Evolutionary conservation across 2,797 vertebrate species (phyloP).

Genomic region (Phataginus tricuspis): DNA sequence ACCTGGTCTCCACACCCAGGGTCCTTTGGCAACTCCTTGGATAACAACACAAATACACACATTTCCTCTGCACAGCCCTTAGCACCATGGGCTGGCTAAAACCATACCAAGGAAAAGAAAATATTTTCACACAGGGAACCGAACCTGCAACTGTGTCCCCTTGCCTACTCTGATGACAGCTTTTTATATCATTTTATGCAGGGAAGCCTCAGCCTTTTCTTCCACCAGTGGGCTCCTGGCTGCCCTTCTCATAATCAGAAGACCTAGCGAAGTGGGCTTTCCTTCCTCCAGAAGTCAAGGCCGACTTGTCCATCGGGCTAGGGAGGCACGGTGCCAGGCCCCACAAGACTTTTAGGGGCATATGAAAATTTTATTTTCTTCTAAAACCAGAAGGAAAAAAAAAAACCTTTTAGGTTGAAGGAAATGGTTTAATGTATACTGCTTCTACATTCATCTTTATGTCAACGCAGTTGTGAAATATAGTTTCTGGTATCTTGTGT

Average conservation of each 20-base stretch:
- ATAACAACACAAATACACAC: rapidly evolving
- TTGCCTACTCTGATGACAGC: neutral
- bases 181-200: rapidly evolving
- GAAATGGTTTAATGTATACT: neutral
- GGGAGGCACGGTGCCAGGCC: neutral
- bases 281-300: neutral
- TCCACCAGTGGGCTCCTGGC: neutral
- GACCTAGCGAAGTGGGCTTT: neutral
- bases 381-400: neutral
- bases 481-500: neutral
- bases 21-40: neutral
- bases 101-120: neutral
- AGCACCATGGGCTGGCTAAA: neutral
- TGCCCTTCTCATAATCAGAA: neutral
- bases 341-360: neutral
- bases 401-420: neutral
- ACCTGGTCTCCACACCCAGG: neutral
- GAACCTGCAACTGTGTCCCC: neutral
- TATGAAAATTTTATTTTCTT: neutral
- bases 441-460: neutral
- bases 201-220: neutral
- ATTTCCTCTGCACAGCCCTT: neutral
- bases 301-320: rapidly evolving
- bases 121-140: rapidly evolving
- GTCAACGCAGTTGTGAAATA: neutral